A percentile compares a stretch with the other conserved stretches of the same genome.
Evolutionary conservation across 2,888 invertebrate genomes (phyloP).

Genomic region (Acleris sparsana): DNA sequence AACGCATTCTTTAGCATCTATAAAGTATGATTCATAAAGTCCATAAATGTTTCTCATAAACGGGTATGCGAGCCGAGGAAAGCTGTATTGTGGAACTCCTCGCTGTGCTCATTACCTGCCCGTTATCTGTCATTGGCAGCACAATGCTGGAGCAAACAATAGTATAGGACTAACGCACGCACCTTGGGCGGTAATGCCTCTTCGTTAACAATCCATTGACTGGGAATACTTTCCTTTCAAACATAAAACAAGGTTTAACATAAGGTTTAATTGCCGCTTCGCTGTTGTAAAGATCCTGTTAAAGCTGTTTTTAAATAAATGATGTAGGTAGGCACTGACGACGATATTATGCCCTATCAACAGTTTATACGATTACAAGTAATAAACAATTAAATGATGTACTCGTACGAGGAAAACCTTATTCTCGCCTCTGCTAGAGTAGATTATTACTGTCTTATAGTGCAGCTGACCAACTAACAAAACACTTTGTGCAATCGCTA

Average conservation of each 20-base stretch:
- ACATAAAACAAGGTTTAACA: conserved; percentile 8
- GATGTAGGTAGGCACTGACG: background rate
- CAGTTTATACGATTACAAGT: background rate
- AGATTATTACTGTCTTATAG: no score
- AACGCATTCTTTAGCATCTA: no score
- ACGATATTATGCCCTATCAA: background rate
- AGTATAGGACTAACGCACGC: conserved; percentile 56
- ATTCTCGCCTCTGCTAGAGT: background rate
- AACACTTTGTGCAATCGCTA: conserved; percentile 45
- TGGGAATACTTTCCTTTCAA: conserved; percentile 7
- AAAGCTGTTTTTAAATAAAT: no score
- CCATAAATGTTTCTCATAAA: conserved; percentile 38
- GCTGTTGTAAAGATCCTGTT: background rate
- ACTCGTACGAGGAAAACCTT: no score
- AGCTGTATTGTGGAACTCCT: conserved; percentile 61
- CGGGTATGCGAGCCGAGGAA: conserved; percentile 49
- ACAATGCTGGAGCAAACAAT: conserved; percentile 69
- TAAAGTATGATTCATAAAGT: background rate
- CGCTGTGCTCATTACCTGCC: conserved; percentile 65
- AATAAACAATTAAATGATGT: no score
- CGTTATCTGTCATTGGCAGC: conserved; percentile 79
- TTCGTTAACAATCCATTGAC: conserved; percentile 37
- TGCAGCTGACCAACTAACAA: conserved; percentile 19
- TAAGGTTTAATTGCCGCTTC: background rate
- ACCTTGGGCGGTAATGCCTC: conserved; percentile 54